Evolutionary conservation across 2,113 vertebrate genomes (phyloP), one percentile per base, ranked within the genome.

Genomic region (Alethe castanea): DNA sequence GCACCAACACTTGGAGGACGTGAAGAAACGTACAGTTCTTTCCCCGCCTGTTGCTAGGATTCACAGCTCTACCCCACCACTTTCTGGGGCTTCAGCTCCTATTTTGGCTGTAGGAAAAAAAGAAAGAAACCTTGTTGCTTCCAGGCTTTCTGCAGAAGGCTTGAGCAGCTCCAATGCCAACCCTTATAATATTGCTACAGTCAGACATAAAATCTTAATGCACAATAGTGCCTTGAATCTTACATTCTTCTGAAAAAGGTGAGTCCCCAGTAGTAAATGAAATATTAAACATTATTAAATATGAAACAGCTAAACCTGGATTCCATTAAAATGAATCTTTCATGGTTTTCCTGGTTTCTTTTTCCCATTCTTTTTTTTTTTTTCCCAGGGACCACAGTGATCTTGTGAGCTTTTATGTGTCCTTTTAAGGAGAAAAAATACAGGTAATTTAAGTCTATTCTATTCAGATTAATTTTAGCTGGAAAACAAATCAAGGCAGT

Each of bases 291-390:
- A 81, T 73, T 95, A 96, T 97, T 97, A 97, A 97, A 96, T 95
- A 97, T 97, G 96, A 97, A 97, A 89, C 83, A 97, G 93, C 96
- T 79, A 96, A 97, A 97, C 95, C 95, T 96, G 90, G 92, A 90
- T 95, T 94, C 95, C 91, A 96, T 97, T 97, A 95, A 97, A 96
- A 97, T 97, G 88, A 97, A 97, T 96, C 88, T 97, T 97, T 97
- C 92, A 97, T 97, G 78, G 69, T 97, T 97, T 92, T 85, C 86
- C 70, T 70, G 54, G 3, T 35, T 50, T 38, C 35, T 25, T 56
- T 40, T 11, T 19, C 15, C 12, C 6, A 15, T n/a, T 45, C 10
- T 14, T 57, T 56, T 22, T 24, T 47, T 33, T 42, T 28, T 29
- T 52, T 65, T 54, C 42, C 60, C 48, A 25, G 60, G 69, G 79